phyloP scores from a whole-genome alignment of 2,113 vertebrate species.

The Pelobates fuscus region DNA sequence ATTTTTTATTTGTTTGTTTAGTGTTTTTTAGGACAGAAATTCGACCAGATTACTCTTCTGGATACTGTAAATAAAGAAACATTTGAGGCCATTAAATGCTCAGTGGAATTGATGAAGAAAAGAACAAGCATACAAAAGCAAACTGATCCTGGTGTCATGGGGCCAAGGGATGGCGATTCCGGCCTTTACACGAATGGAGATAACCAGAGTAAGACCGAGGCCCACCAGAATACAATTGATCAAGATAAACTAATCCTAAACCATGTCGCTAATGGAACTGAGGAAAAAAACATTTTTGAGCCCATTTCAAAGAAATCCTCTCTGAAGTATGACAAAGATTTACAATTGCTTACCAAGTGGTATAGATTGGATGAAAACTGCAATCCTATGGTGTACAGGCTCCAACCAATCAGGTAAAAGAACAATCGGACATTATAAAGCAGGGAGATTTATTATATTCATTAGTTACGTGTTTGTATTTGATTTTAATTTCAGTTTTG shows the following conservation, averaged over 20 bases:
- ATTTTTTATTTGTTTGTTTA: constrained; percentile 37
- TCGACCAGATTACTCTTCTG: constrained; percentile 58
- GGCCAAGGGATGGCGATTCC: constrained; percentile 38
- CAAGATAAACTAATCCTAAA: constrained; percentile 28
- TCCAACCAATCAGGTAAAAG: constrained; percentile 61
- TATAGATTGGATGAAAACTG: constrained; percentile 65
- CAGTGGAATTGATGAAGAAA: constrained; percentile 51
- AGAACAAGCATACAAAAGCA: constrained; percentile 51
- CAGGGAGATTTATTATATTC: no score
- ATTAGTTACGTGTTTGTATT: no score
- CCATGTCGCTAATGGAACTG: neutral
- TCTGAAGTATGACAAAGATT: constrained; percentile 56
- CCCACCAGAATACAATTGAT: constrained; percentile 18
- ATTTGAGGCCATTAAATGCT: constrained; percentile 59
- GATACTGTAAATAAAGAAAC: constrained; percentile 56
- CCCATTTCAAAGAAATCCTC: constrained; percentile 44
- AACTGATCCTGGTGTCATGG: neutral
- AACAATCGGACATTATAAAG: neutral
- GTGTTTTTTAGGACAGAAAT: constrained; percentile 63
- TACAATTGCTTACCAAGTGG: constrained; percentile 59
- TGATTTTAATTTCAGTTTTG: no score
- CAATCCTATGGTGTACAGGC: constrained; percentile 59
- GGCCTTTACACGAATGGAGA: constrained; percentile 17
- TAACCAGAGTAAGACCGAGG: constrained; percentile 6
- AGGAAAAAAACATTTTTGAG: constrained; percentile 40